Percentiles rank a stretch among this genome's conserved stretches.
Conservation (phyloP, 2,113 vertebrate species). For the Misgurnus anguillicaudatus region DNA sequence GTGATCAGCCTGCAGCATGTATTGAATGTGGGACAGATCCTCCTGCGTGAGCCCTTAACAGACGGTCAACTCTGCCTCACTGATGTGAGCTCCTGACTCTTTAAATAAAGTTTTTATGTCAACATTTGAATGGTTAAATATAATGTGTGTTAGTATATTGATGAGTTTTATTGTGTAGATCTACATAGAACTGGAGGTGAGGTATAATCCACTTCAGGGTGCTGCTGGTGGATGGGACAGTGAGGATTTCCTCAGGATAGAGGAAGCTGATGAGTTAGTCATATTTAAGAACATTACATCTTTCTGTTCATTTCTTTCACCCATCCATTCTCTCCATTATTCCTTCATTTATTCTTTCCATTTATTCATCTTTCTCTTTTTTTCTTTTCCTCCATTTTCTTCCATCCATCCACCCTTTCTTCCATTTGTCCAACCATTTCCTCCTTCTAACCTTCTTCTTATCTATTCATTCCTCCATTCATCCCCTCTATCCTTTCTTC, state of each 20-base stretch:
- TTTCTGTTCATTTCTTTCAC: neutral
- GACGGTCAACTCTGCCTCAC: constrained; percentile 81
- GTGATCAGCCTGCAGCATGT: constrained; percentile 88
- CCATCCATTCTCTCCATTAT: neutral
- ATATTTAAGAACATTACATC: neutral
- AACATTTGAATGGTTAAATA: neutral
- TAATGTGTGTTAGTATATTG: neutral
- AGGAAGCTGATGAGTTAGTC: constrained; percentile 69
- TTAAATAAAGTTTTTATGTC: neutral
- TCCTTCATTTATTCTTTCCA: neutral
- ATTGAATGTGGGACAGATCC: constrained; percentile 76
- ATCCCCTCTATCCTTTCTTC: neutral
- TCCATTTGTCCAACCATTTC: neutral
- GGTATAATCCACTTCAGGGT: constrained; percentile 84
- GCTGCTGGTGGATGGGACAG: constrained; percentile 81
- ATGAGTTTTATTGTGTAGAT: constrained; percentile 72
- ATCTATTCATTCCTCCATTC: no score
- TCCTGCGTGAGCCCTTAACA: constrained; percentile 81
- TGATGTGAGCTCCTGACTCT: constrained; percentile 70
- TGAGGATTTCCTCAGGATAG: constrained; percentile 77
- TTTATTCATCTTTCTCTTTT: no score
- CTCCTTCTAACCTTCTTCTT: neutral
- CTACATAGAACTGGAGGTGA: constrained; percentile 87
- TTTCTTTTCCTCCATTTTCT: neutral
- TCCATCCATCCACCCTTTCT: neutral